phyloP scores from a whole-genome alignment of 2,797 vertebrate genomes.

The Periophthalmus magnuspinnatus region DNA sequence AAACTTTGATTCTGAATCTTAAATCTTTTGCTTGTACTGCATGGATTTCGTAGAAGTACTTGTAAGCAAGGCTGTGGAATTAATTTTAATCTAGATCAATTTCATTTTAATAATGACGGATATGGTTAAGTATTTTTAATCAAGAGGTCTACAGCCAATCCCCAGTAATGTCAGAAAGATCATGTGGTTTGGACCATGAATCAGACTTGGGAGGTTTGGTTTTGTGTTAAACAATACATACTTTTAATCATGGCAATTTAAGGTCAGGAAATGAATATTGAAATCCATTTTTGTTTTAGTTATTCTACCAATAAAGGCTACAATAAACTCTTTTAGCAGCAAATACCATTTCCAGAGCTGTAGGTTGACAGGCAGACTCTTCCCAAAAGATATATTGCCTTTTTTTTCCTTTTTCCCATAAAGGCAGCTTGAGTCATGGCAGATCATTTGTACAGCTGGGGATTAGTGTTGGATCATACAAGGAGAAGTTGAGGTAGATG shows the following conservation, averaged over 20 bases:
- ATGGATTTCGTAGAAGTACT: neutral
- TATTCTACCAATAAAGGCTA: slow-evolving; percentile 8
- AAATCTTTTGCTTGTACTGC: neutral
- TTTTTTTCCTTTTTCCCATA: slow-evolving; percentile 7
- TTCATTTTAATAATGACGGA: no score
- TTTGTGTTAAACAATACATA: neutral
- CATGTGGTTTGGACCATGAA: no score
- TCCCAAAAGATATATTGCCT: slow-evolving; percentile 14
- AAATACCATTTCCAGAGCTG: neutral
- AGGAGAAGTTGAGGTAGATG: slow-evolving; percentile 4
- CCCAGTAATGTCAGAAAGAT: no score
- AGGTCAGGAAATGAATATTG: neutral
- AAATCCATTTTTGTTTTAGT: neutral
- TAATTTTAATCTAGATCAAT: neutral
- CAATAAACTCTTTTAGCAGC: neutral
- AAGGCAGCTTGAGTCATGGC: slow-evolving; percentile 21
- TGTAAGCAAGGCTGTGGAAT: neutral
- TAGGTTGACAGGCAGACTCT: slow-evolving; percentile 20
- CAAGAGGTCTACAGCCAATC: no score
- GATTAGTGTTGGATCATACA: slow-evolving; percentile 6
- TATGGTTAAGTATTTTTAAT: no score
- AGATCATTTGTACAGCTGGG: neutral
- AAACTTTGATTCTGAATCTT: neutral
- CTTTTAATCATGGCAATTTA: no score
- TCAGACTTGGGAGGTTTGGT: neutral